phyloP scores from a whole-genome alignment of 2,797 vertebrate genomes.

The Enteromius fasciolatus region DNA sequence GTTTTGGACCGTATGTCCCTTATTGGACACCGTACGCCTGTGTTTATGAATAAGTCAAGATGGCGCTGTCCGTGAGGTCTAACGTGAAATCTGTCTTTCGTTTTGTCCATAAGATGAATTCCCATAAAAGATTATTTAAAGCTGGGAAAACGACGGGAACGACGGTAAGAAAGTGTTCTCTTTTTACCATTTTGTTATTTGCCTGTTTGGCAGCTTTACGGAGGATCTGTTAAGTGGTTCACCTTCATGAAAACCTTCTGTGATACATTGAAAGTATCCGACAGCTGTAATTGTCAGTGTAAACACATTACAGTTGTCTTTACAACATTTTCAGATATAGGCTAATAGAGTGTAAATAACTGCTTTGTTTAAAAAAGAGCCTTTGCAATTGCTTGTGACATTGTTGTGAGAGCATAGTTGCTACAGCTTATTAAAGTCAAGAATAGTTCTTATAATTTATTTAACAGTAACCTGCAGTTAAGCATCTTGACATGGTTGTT shows the following conservation, averaged over 20 bases:
- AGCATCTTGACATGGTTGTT: not conserved
- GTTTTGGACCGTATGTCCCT: slow-evolving; percentile 51
- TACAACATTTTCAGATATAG: not conserved
- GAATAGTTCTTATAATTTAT: not conserved
- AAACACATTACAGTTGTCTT: not conserved
- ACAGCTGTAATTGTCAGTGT: not conserved
- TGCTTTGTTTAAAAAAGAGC: not conserved
- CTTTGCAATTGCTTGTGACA: not conserved
- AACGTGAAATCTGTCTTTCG: slow-evolving; percentile 56
- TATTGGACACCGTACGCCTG: slow-evolving; percentile 63
- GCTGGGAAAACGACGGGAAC: not conserved
- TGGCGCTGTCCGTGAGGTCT: slow-evolving; percentile 72
- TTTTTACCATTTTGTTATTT: not conserved
- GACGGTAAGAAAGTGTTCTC: slow-evolving; percentile 56
- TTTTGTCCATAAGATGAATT: slow-evolving; percentile 59
- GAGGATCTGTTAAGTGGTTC: not conserved
- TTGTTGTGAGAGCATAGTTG: not conserved
- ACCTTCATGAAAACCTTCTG: not conserved
- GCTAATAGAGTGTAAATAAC: not conserved
- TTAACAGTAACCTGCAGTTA: not conserved
- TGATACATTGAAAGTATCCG: not conserved
- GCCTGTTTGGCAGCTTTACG: not conserved
- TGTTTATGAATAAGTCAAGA: slow-evolving; percentile 62
- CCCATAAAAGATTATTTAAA: slow-evolving; percentile 43
- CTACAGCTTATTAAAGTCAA: not conserved